Evolutionary conservation across 2,888 invertebrate genomes (phyloP).

Genomic region (Drosophila suboccidentalis): DNA sequence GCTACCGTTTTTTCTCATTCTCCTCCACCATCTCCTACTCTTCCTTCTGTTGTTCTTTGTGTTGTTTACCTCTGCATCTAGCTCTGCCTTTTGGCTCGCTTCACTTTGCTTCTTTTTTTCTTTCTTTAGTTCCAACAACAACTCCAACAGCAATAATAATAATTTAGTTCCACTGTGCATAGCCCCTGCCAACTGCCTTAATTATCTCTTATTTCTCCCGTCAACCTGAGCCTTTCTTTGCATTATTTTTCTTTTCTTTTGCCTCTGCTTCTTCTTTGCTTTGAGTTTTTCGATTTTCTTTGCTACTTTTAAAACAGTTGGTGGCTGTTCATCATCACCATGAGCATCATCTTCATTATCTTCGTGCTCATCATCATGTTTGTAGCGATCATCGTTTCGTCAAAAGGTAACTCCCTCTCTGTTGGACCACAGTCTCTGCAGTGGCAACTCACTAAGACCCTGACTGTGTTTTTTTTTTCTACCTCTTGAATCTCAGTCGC

Average conservation of each 20-base stretch:
- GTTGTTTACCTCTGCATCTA: conserved; percentile 6
- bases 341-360: conserved; percentile 23
- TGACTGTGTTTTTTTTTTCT: conserved; percentile 47
- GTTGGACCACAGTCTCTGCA: conserved; percentile 32
- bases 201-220: conserved; percentile 63
- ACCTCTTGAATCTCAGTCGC: conserved; percentile 57
- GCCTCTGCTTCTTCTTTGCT: conserved; percentile 22
- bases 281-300: conserved; percentile 51
- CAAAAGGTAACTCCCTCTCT: conserved; percentile 59
- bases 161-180: conserved; percentile 78
- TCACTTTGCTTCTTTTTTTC: conserved; percentile 32
- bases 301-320: conserved; percentile 61
- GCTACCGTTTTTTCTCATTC: conserved; percentile 68
- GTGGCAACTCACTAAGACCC: conserved; percentile 55
- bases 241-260: conserved; percentile 22
- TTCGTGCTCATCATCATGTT: conserved; percentile 29
- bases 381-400: conserved; percentile 25
- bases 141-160: conserved; percentile 50
- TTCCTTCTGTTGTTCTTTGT: conserved; percentile 24
- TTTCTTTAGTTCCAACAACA: conserved; percentile 39
- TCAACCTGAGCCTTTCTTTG: conserved; percentile 39
- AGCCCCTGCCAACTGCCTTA: conserved; percentile 62
- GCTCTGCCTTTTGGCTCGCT: conserved; percentile 15
- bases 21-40: background rate
- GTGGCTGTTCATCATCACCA: conserved; percentile 39